Evolutionary conservation across 2,113 vertebrate species (phyloP).

Genomic region (Gasterosteus aculeatus): DNA sequence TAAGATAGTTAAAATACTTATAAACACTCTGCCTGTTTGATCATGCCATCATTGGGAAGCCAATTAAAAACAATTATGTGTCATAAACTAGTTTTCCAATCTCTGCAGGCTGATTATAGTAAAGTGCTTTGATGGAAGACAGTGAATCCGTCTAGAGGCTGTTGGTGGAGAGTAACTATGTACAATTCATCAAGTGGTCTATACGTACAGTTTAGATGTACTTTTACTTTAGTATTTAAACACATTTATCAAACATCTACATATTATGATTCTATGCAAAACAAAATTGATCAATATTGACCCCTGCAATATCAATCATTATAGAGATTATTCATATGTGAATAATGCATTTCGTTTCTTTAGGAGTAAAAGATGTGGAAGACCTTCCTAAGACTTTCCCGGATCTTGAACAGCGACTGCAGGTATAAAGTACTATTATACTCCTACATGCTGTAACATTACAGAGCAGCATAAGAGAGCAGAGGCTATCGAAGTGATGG

Average conservation of each 20-base stretch:
- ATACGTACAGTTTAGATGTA: background rate
- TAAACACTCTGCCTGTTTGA: slow-evolving; percentile 2
- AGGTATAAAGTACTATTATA: slow-evolving; percentile 49
- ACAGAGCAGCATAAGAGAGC: background rate
- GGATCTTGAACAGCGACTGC: slow-evolving; percentile 75
- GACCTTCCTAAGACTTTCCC: slow-evolving; percentile 61
- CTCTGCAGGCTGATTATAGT: background rate
- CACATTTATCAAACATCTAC: background rate
- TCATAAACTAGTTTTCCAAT: background rate
- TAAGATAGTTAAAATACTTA: slow-evolving; percentile 39
- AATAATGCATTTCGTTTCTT: slow-evolving; percentile 16
- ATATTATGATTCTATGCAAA: background rate
- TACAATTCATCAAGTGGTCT: background rate
- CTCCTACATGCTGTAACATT: background rate
- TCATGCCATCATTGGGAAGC: background rate
- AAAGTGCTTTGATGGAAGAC: background rate
- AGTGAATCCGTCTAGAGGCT: background rate
- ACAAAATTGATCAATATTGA: background rate
- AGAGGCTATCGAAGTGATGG: background rate
- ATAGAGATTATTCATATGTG: background rate
- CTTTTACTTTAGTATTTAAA: background rate
- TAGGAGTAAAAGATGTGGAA: slow-evolving; percentile 74
- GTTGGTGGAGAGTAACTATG: background rate
- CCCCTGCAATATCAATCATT: background rate
- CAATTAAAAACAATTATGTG: background rate